A percentile compares a stretch with the other conserved stretches of the same genome.
Conservation (phyloP, 2,797 vertebrate species). For the Falco berigora region DNA sequence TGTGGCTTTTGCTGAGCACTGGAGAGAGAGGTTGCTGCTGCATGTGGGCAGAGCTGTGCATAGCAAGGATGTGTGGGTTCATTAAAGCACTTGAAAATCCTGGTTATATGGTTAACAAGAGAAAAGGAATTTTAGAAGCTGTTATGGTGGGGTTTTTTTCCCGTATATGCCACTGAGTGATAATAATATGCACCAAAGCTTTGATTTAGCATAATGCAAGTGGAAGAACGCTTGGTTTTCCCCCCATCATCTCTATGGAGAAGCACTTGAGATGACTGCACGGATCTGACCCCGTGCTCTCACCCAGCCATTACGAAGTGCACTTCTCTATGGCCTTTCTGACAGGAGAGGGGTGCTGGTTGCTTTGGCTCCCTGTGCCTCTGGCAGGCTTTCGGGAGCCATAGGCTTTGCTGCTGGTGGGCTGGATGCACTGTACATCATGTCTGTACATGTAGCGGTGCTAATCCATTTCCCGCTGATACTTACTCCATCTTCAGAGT, state of each 20-base stretch:
- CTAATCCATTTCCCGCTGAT: not conserved
- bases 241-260: not conserved
- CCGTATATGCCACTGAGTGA: not conserved
- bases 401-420: not conserved
- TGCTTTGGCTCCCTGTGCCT: not conserved
- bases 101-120: constrained; percentile 1
- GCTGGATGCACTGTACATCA: not conserved
- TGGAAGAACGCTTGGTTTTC: not conserved
- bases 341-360: not conserved
- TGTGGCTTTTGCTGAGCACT: not conserved
- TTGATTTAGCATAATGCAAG: not conserved
- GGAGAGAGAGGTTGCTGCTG: constrained; percentile 17
- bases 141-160: not conserved
- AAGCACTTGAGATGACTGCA: not conserved
- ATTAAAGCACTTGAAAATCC: constrained; percentile 15
- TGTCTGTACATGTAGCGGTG: not conserved
- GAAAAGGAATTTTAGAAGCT: not conserved
- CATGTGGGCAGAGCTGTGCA: constrained; percentile 27
- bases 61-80: constrained; percentile 27
- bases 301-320: not conserved
- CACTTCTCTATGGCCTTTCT: not conserved
- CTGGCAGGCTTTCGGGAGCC: constrained; percentile 12
- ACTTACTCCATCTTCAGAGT: not conserved
- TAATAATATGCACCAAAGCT: not conserved
- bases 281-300: not conserved